phyloP scores from a whole-genome alignment of 2,113 vertebrate genomes.

The Apteryx owenii region DNA sequence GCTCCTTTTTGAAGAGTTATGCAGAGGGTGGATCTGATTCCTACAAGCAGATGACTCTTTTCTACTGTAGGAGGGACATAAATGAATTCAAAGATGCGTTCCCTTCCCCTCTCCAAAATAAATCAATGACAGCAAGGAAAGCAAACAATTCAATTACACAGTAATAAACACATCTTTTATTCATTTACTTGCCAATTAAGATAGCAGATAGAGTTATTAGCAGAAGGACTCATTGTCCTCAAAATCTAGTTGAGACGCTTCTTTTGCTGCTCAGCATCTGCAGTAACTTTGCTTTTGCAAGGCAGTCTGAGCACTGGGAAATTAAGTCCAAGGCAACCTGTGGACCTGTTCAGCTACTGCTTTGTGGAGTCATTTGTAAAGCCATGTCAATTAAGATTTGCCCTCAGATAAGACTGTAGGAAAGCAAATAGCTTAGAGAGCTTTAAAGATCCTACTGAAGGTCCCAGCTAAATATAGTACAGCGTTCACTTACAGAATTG shows the following conservation, averaged over 20 bases:
- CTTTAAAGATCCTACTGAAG: background rate
- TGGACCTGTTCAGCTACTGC: background rate
- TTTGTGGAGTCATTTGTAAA: background rate
- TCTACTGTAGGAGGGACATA: background rate
- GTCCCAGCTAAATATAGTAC: background rate
- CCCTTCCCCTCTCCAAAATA: background rate
- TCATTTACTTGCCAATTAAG: constrained; percentile 41
- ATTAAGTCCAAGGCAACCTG: background rate
- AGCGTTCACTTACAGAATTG: background rate
- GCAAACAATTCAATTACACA: constrained; percentile 27
- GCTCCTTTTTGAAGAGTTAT: background rate
- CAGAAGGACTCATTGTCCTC: background rate
- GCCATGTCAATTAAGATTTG: background rate
- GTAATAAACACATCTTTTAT: constrained; percentile 46
- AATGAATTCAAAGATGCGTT: background rate
- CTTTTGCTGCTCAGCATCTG: background rate
- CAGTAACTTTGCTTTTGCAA: background rate
- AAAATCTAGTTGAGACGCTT: background rate
- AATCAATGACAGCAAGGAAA: constrained; percentile 18
- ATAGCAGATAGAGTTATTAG: constrained; percentile 20
- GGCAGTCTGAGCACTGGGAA: background rate
- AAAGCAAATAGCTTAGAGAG: background rate
- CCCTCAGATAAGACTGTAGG: background rate
- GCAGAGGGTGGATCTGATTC: background rate
- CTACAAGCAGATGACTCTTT: background rate